Base-by-base conservation (phyloP, 2,797 vertebrate species). In the Hydrolagus colliei region DNA sequence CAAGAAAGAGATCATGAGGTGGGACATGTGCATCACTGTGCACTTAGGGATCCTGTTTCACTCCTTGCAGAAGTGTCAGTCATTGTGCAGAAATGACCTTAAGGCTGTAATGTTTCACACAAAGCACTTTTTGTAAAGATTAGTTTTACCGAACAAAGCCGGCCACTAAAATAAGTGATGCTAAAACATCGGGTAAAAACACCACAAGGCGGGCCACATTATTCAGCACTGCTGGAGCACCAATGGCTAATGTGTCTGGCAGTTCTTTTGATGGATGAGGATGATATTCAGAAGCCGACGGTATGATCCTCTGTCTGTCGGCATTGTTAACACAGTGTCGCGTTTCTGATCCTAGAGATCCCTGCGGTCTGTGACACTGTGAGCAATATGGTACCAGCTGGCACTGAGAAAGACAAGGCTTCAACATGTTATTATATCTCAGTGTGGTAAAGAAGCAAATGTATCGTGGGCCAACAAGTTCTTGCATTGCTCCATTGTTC, bases 211-310 rank as follows among this genome's bases (percentile, higher is more conserved):
- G 59, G 18, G 6, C 18, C 7, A 77, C 75, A n/a, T 77, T 52
- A 76, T 76, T 59, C 59, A 77, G 52, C 20, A 71, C 20, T 14
- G 5, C 68, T 52, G 20, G 41, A 61, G 41, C 8, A 59, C 10
- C 10, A 11, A 20, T 92, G 92, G 91, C 88, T 94, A 94, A 93
- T 94, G 92, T 90, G 89, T 92, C 94, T 90, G 92, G 90, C 93
- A 92, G 89, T 91, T 94, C 89, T 95, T 94, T 92, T 94, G 90
- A 93, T 94, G 92, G 91, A 92, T 77, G 41, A 61, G 52, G 52
- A 4, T 52, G 20, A 10, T 52, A 59, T 77, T 61, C 41, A 77
- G 75, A 77, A 77, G n/a, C 41, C 59, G 18, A 61, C 9, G 2
- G 18, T n/a, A 9, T 61, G 18, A 77, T 41, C 20, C n/a, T 77